Evolutionary conservation across 2,113 vertebrate species (phyloP).

Genomic region (Dasyprocta punctata): DNA sequence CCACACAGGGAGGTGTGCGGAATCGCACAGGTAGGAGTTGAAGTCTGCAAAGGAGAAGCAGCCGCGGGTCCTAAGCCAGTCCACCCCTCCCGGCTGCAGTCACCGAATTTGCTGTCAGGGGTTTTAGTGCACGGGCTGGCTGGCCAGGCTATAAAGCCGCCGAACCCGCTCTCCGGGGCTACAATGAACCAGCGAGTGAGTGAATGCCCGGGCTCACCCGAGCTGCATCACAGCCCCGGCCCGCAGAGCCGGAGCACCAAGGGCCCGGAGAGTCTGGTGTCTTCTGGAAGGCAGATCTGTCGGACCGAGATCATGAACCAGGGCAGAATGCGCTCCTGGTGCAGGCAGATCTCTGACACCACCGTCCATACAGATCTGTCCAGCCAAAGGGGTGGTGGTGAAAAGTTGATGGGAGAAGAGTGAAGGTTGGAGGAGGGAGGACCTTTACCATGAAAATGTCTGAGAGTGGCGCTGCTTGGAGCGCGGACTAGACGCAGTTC

Average conservation of each 20-base stretch:
- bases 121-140: constrained; percentile 84
- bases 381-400: background rate
- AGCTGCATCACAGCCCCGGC: constrained; percentile 85
- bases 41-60: background rate
- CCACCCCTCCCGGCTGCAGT: constrained; percentile 70
- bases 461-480: constrained; percentile 30
- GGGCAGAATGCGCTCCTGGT: background rate
- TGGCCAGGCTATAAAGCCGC: constrained; percentile 83
- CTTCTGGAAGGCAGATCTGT: background rate
- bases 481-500: background rate
- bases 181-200: constrained; percentile 89
- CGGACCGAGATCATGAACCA: background rate
- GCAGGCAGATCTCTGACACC: background rate
- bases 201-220: constrained; percentile 87
- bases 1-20: background rate
- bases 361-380: background rate
- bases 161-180: constrained; percentile 86
- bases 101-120: constrained; percentile 89
- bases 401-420: constrained; percentile 64
- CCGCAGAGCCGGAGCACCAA: constrained; percentile 79
- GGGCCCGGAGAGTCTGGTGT: constrained; percentile 57
- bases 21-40: background rate
- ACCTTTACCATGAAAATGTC: background rate
- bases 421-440: background rate
- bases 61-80: background rate